These are phyloP conservation scores for Tachypleus tridentatus DNA, from an alignment of 1,140 invertebrate genomes.

Conservation along the genomic window DNA sequence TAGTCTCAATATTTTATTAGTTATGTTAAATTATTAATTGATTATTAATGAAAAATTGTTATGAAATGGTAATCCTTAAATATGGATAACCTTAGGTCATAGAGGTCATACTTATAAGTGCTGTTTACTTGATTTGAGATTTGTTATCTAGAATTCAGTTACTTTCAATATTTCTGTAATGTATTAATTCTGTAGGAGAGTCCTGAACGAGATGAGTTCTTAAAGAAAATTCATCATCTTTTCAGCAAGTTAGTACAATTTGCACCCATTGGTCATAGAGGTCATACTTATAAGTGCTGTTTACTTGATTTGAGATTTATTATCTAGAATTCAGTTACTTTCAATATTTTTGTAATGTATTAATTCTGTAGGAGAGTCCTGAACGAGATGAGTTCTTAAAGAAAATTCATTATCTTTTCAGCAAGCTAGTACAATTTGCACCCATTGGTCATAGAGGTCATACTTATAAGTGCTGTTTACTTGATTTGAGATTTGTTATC, in stretches of 20 bases:
- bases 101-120: too few species aligned
- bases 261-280: constrained; percentile 59
- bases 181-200: constrained; percentile 25
- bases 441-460: constrained; percentile 53
- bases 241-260: constrained; percentile 49
- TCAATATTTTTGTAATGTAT: neutral
- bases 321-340: constrained; percentile 1
- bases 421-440: constrained; percentile 47
- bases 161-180: neutral
- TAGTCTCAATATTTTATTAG: too few species aligned
- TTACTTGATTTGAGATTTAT: neutral
- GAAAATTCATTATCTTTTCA: constrained; percentile 48
- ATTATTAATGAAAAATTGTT: too few species aligned
- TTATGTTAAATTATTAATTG: too few species aligned
- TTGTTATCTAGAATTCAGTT: constrained; percentile 1
- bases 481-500: neutral
- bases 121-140: neutral
- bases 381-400: constrained; percentile 43
- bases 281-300: too few species aligned
- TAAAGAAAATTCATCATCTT: constrained; percentile 45
- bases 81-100: constrained; percentile 40
- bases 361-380: constrained; percentile 26
- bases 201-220: constrained; percentile 41
- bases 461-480: too few species aligned
- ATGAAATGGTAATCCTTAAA: too few species aligned